Conservation (phyloP, 2,888 invertebrate species). For the Catocala sponsa region DNA sequence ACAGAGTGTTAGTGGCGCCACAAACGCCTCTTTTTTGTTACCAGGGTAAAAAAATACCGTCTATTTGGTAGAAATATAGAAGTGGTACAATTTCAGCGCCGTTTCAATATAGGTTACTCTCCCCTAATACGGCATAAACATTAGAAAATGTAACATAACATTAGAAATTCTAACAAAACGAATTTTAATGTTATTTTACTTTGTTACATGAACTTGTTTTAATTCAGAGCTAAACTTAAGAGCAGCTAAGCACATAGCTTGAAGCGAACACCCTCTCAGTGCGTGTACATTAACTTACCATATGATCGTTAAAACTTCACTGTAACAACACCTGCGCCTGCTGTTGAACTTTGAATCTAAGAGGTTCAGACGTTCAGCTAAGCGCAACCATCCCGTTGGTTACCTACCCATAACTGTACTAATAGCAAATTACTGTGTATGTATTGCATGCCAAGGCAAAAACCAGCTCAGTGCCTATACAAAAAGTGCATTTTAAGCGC, state of each 20-base stretch:
- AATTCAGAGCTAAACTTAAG: conserved; percentile 11
- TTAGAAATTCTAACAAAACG: no score
- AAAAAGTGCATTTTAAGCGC: conserved; percentile 78
- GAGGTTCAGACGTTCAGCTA: conserved; percentile 47
- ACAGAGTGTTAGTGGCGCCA: no score
- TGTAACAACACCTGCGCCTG: conserved; percentile 35
- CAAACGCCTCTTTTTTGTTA: no score
- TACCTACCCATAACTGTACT: conserved; percentile 61
- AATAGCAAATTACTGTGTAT: conserved; percentile 62
- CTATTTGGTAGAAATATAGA: no score
- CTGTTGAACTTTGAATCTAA: conserved; percentile 32
- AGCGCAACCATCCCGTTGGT: conserved; percentile 58
- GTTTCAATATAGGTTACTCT: no score
- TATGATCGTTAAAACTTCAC: conserved; percentile 40
- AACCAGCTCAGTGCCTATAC: conserved; percentile 54
- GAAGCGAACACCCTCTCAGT: conserved; percentile 33
- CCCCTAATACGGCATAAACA: no score
- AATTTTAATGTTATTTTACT: no score
- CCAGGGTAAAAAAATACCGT: no score
- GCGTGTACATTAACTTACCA: conserved; percentile 45
- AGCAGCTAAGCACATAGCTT: conserved; percentile 22
- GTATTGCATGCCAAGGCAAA: conserved; percentile 58
- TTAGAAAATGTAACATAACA: no score
- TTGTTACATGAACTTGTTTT: no score
- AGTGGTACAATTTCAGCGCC: no score